Evolutionary conservation across 2,888 invertebrate species (phyloP).

Genomic region (Xanthia icteritia): DNA sequence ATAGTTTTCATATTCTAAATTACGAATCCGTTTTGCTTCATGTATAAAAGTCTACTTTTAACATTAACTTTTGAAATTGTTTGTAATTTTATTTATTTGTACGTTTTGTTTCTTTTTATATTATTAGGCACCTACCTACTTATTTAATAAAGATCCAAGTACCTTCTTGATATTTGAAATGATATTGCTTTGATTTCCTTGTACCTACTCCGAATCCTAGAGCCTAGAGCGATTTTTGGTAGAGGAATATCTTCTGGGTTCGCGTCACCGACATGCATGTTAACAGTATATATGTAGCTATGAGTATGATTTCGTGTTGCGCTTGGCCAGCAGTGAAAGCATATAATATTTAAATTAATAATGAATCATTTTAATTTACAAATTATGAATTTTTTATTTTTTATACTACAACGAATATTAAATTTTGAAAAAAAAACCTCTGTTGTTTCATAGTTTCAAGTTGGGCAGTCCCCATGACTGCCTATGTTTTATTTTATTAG

Average conservation of each 20-base stretch:
- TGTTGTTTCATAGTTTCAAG: no score
- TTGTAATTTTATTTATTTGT: slow-evolving; percentile 11
- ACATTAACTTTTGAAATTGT: background rate
- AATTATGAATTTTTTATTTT: no score
- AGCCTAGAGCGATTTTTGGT: no score
- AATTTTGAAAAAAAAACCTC: no score
- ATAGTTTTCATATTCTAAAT: background rate
- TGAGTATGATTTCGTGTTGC: no score
- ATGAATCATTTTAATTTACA: no score
- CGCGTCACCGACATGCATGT: background rate
- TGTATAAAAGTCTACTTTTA: background rate
- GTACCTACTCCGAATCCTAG: background rate
- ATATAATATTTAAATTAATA: no score
- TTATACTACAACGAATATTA: no score
- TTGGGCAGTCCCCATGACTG: background rate
- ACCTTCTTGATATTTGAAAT: background rate
- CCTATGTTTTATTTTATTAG: background rate
- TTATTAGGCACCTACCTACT: background rate
- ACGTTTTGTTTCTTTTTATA: background rate
- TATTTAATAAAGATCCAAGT: slow-evolving; percentile 27
- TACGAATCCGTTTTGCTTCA: slow-evolving; percentile 10
- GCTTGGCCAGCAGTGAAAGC: no score
- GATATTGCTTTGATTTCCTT: background rate
- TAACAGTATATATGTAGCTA: no score
- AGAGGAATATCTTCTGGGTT: background rate